Conservation (phyloP, 2,113 vertebrate species). For the Forbesichthys agassizii region DNA sequence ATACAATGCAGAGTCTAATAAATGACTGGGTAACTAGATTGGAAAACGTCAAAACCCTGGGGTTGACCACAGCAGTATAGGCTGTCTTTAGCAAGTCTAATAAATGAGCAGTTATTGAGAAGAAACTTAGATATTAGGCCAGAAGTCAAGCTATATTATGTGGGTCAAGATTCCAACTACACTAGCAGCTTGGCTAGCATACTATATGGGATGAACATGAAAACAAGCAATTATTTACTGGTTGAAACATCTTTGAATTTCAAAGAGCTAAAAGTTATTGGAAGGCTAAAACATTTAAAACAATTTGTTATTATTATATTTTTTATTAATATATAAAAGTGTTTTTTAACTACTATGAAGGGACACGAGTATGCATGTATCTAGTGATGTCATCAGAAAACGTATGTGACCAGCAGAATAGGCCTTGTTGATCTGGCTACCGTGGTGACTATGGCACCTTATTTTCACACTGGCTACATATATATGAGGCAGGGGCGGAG, state of each 20-base stretch:
- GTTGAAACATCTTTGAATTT: not conserved
- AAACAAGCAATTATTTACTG: not conserved
- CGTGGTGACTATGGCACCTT: too few relatives aligned
- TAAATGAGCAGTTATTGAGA: slow-evolving; percentile 20
- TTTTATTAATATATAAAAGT: too few relatives aligned
- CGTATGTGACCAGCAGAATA: too few relatives aligned
- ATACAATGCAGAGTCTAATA: slow-evolving; percentile 22
- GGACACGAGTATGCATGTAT: too few relatives aligned
- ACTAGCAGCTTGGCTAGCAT: not conserved
- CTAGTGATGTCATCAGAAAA: too few relatives aligned
- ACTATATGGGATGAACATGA: not conserved
- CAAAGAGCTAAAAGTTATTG: too few relatives aligned
- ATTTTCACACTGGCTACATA: too few relatives aligned
- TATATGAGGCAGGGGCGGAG: too few relatives aligned
- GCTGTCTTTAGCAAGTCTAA: slow-evolving; percentile 7
- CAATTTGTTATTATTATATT: too few relatives aligned
- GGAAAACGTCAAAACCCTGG: not conserved
- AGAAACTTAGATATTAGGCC: slow-evolving; percentile 4
- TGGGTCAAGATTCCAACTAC: not conserved
- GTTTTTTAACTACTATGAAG: too few relatives aligned
- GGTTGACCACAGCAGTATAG: slow-evolving; percentile 4
- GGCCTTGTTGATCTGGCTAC: slow-evolving; percentile 20
- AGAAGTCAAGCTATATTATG: slow-evolving; percentile 1
- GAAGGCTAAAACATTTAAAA: too few relatives aligned
- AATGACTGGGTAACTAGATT: slow-evolving; percentile 40